Evolutionary conservation across 2,888 invertebrate species (phyloP), one percentile per base, ranked within the genome.

Genomic region (Ceraclea dissimilis): DNA sequence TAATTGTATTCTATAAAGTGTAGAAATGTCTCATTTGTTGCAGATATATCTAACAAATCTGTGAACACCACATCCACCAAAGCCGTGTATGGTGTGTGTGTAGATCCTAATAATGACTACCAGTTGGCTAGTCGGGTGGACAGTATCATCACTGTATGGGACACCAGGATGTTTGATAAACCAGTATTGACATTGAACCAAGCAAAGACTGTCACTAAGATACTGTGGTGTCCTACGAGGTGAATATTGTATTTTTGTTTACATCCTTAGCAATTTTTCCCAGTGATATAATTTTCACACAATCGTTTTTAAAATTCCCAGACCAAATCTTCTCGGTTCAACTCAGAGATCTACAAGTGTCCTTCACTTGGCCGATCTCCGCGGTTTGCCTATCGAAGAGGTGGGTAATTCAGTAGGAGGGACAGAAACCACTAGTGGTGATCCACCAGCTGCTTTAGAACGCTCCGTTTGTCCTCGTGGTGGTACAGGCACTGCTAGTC

Each of bases 161-260:
- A 96, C 71, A 81, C 86, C 49, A 77, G 95, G 55, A 86, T 85
- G 66, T 87, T 94, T 67, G 90, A 92, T 64, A 87, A 90, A 66
- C 93, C 95, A 1, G 79, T 90, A 61, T 75, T 90, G 22, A 83
- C 86, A 11, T 74, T 92, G 58, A 81, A 83, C 50, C 86, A 85
- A 65, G 71, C 74, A 31, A 86, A 86, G 67, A 82, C 84, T 56
- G 79, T 93, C 54, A 78, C 82, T 13, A 88, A 86, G 72, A 79
- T 94, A 51, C 79, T 83, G 59, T 95, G 95, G 95, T 92, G 93
- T 68, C 93, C 93, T 2, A 93, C 93, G 20, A 83, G 89, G 82
- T 85, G 66, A n/a, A 66, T 64, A 61, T 39, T 21, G 31, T 19
- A 46, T 43, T 17, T 18, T 16, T 49, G 22, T 43, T 31, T 22